Percentiles rank a stretch among this genome's conserved stretches.
Conservation (phyloP, 2,113 vertebrate genomes). For the Cyprinus carpio region DNA sequence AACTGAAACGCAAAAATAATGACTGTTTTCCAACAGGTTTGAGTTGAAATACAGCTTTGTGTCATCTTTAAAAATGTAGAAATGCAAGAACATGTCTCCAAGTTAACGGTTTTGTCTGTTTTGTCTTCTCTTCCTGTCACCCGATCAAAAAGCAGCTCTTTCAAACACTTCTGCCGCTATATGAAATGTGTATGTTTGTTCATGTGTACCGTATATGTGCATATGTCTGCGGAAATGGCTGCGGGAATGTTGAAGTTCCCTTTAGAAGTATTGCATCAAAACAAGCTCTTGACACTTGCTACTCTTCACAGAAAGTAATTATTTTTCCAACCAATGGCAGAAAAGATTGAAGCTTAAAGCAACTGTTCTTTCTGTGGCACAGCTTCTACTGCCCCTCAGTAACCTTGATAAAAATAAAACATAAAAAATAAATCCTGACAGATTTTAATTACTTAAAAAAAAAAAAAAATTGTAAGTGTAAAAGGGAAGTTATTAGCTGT, state of each 20-base stretch:
- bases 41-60: neutral
- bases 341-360: neutral
- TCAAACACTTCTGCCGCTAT: neutral
- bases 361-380: neutral
- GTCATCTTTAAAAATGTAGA: too few relatives aligned
- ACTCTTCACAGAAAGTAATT: constrained; percentile 6
- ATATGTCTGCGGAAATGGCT: neutral
- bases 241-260: neutral
- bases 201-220: neutral
- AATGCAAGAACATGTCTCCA: constrained; percentile 1
- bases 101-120: neutral
- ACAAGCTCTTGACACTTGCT: constrained; percentile 19
- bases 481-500: neutral
- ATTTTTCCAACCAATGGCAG: neutral
- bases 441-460: constrained; percentile 12
- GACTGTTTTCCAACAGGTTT: neutral
- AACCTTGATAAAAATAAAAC: neutral
- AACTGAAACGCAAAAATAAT: neutral
- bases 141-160: neutral
- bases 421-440: neutral
- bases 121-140: neutral
- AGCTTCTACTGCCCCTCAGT: neutral
- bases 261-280: neutral
- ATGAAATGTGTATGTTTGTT: constrained; percentile 15
- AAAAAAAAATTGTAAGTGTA: neutral